Evolutionary conservation across 2,888 invertebrate genomes (phyloP).

Genomic region (Drosophila mercatorum): DNA sequence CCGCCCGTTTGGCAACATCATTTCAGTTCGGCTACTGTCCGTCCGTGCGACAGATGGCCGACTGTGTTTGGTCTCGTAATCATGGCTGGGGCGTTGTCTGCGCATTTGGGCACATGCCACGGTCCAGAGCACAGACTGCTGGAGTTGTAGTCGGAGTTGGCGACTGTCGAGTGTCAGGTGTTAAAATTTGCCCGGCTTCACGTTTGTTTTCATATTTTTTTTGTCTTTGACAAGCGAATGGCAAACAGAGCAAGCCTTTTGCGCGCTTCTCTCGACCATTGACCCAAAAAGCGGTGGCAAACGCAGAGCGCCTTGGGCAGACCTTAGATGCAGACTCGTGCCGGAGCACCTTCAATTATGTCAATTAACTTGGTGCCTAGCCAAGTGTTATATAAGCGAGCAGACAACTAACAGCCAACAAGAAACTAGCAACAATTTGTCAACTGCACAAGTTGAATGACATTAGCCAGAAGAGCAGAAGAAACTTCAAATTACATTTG

Average conservation of each 20-base stretch:
- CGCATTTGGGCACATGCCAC: slow-evolving; percentile 53
- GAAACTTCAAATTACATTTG: slow-evolving; percentile 25
- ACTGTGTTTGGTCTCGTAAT: slow-evolving; percentile 52
- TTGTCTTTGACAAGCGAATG: slow-evolving; percentile 38
- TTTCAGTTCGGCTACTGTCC: slow-evolving; percentile 10
- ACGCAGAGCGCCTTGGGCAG: slow-evolving; percentile 47
- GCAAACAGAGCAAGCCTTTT: slow-evolving; percentile 58
- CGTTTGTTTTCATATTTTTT: slow-evolving; percentile 22
- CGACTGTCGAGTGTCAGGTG: slow-evolving; percentile 57
- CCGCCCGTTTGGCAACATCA: slow-evolving; percentile 14
- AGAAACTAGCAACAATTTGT: slow-evolving; percentile 40
- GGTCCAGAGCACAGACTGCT: slow-evolving; percentile 52
- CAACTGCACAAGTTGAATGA: slow-evolving; percentile 63
- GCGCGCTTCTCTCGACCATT: slow-evolving; percentile 60
- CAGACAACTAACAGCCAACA: slow-evolving; percentile 24
- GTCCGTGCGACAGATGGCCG: slow-evolving; percentile 7
- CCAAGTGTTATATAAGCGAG: slow-evolving; percentile 45
- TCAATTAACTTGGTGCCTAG: slow-evolving; percentile 45
- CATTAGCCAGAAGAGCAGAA: slow-evolving; percentile 25
- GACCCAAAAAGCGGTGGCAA: slow-evolving; percentile 62
- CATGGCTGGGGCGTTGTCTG: slow-evolving; percentile 60
- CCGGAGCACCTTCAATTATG: slow-evolving; percentile 59
- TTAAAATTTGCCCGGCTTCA: slow-evolving; percentile 71
- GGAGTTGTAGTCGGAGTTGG: slow-evolving; percentile 15
- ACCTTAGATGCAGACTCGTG: slow-evolving; percentile 45